These are phyloP conservation scores for Cladopsammia gracilis DNA, from an alignment of 64 coral and sea anemone species.

Conservation along the genomic window DNA sequence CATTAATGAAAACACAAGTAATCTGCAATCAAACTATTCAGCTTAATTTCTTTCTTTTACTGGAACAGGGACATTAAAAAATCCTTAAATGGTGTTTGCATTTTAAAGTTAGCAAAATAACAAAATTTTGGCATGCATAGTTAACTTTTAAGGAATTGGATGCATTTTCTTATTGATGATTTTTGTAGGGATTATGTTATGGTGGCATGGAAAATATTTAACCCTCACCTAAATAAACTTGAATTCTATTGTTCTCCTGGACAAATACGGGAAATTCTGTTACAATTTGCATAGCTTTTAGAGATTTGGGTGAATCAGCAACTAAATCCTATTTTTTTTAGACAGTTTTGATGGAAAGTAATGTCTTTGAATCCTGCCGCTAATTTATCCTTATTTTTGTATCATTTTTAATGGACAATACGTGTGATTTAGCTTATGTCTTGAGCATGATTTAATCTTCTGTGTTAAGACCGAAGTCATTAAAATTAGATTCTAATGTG, in stretches of 20 bases:
- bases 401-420: too few species aligned
- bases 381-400: too few species aligned
- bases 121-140: background rate
- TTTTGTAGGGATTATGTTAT: background rate
- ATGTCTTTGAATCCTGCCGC: background rate
- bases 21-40: too few species aligned
- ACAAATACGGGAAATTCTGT: background rate
- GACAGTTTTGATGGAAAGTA: background rate
- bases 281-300: background rate
- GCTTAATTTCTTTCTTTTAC: too few species aligned
- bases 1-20: too few species aligned
- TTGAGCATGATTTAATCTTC: too few species aligned
- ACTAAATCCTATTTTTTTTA: background rate
- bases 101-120: background rate
- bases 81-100: too few species aligned
- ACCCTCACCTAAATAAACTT: background rate
- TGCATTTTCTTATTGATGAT: background rate
- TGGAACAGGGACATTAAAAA: too few species aligned
- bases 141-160: background rate
- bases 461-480: too few species aligned
- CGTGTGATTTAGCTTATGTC: too few species aligned
- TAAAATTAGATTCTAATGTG: too few species aligned
- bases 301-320: background rate
- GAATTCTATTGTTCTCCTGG: background rate
- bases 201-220: background rate